Evolutionary conservation across 64 coral and sea anemone genomes (phyloP), one percentile per base, ranked within the genome.

Genomic region (Exaiptasia diaphana): DNA sequence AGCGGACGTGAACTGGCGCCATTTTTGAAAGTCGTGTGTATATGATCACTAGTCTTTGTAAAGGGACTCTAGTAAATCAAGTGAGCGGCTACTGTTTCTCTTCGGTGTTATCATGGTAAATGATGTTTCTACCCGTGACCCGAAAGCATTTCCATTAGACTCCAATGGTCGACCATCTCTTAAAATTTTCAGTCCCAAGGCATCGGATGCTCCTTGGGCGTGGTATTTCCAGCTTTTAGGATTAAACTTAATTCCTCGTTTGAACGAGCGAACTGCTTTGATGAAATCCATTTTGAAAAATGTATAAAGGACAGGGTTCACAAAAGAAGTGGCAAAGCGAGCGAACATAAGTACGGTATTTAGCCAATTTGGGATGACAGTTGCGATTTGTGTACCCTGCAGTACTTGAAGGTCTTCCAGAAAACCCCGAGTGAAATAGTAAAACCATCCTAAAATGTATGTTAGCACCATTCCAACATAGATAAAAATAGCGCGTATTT

Each of bases 251-350:
- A 73, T 45, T 80, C 45, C 45, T 38, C 76, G 68, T 61, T 52
- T 65, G 14, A 82, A 67, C 0, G 83, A 35, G 28, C 38, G 18
- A 15, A 93, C 52, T 15, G 78, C 90, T 26, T 68, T 80, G 15
- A 80, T 74, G 23, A 93, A 93, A 53, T 93, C 90, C 52, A 59
- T 78, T 21, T 93, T 93, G 23, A 87, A 68, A 39, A 93, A 93
- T 0, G 90, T 87, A 25, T 93, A 93, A 15, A 93, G 44, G 5
- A 93, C 1, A n/a, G 90, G 90, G 27, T 93, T 87, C 10, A 76
- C 33, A 10, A 87, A 43, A 2, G 76, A 50, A 1, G 35, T 45
- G 17, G 60, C 56, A 48, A 87, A 81, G 59, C 90, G 67, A 17
- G 59, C 40, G 34, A 87, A 75, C 50, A 86, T 23, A n/a, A 87